Evolutionary conservation across 2,888 invertebrate genomes (phyloP).

Genomic region (Merodon equestris): DNA sequence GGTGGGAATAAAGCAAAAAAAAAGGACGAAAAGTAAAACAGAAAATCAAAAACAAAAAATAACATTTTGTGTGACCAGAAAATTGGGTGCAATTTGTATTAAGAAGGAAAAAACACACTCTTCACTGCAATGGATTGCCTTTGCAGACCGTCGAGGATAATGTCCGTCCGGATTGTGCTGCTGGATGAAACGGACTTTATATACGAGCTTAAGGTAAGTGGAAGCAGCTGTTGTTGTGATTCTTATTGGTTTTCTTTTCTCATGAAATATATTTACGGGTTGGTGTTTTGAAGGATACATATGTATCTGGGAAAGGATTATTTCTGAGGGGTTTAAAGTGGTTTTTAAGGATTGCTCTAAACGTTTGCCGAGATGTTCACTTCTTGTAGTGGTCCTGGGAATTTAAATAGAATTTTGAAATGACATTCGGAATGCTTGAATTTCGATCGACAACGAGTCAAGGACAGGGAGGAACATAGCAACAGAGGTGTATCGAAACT

Average conservation of each 20-base stretch:
- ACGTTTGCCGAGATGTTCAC: too few species aligned
- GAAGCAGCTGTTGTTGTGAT: neutral
- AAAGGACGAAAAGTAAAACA: constrained; percentile 18
- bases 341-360: too few species aligned
- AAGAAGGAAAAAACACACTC: constrained; percentile 24
- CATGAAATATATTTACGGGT: neutral
- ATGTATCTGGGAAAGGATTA: too few species aligned
- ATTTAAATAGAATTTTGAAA: too few species aligned
- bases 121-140: constrained; percentile 76
- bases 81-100: constrained; percentile 39
- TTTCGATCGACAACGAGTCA: too few species aligned
- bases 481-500: too few species aligned
- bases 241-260: neutral
- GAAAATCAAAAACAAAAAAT: constrained; percentile 3
- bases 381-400: too few species aligned
- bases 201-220: constrained; percentile 91
- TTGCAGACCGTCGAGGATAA: constrained; percentile 79
- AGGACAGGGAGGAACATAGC: too few species aligned
- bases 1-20: neutral
- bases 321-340: too few species aligned
- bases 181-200: constrained; percentile 93
- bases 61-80: constrained; percentile 15
- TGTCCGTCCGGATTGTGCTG: constrained; percentile 87
- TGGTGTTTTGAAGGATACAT: too few species aligned
- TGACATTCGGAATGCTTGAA: too few species aligned